Evolutionary conservation across 2,888 invertebrate genomes (phyloP).

Genomic region (Suillia variegata): DNA sequence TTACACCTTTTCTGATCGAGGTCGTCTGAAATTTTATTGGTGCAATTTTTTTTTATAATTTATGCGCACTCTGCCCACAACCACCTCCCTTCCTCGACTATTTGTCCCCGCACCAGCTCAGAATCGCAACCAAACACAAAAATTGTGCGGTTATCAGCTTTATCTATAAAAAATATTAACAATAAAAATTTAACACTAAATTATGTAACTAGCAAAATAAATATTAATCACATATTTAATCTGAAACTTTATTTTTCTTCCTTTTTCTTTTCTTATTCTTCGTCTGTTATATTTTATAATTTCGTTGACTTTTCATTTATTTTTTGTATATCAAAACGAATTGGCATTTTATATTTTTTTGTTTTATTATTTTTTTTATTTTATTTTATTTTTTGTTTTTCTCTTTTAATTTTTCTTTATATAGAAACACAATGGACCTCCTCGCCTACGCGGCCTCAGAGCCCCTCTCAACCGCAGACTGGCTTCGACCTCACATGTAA

Average conservation of each 20-base stretch:
- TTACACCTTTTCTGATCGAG: no score
- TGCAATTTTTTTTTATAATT: no score
- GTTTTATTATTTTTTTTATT: slow-evolving; percentile 36
- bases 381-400: slow-evolving; percentile 42
- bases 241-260: slow-evolving; percentile 29
- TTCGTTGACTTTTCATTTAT: slow-evolving; percentile 22
- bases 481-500: slow-evolving; percentile 65
- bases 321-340: slow-evolving; percentile 28
- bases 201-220: slow-evolving; percentile 40
- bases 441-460: slow-evolving; percentile 63
- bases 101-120: no score
- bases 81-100: no score
- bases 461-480: slow-evolving; percentile 64
- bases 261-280: slow-evolving; percentile 10
- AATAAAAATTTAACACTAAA: background rate
- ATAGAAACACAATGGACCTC: slow-evolving; percentile 64
- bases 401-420: slow-evolving; percentile 57
- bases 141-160: no score
- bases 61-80: no score
- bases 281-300: slow-evolving; percentile 26
- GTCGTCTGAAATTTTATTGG: no score
- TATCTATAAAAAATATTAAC: no score
- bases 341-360: slow-evolving; percentile 22
- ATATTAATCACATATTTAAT: slow-evolving; percentile 41
- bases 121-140: no score